Base-by-base conservation (phyloP, 2,113 vertebrate genomes). In the Oncorhynchus nerka region DNA sequence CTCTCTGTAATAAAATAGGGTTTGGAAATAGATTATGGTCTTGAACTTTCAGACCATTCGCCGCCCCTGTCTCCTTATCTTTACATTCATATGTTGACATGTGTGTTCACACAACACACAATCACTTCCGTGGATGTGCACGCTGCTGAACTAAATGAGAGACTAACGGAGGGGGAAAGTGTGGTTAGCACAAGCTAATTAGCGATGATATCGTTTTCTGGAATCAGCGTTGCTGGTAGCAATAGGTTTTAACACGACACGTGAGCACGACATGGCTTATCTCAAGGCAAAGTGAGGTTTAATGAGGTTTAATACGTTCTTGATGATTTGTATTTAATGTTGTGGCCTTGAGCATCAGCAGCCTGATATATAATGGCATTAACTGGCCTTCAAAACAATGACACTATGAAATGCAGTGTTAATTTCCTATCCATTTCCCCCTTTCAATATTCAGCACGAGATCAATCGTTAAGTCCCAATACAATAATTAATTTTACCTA, bases 321-420 rank as follows among this genome's bases (percentile, higher is more conserved):
- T 79, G 73, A 48, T 77, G 74, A 83, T 81, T 75, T 73, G n/a
- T 78, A 84, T 85, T 69, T 79, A 79, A 87, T 84, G 64, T 71
- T 61, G 20, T 67, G 68, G 69, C 75, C 57, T 76, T 55, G 72
- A 77, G 81, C 71, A 77, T 78, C 73, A 79, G 68, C 81, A 83
- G 79, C 74, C 73, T 74, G 64, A 69, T 78, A 82, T 32, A 70
- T 81, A 62, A 83, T 83, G 72, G 51, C 61, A 83, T 83, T 80
- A 67, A 26, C 30, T 73, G 70, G 75, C 72, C 49, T 70, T 32
- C 73, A 64, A 70, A 28, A 28, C 22, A 26, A 68, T 0, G 66
- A 5, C 30, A 64, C 22, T 2, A 9, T 39, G 39, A 45, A 45
- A 45, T 45, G 9, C 39, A 45, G 9, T 3, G 9, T 45, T 45